phyloP scores from a whole-genome alignment of 2,797 vertebrate genomes.

The Columba guinea region DNA sequence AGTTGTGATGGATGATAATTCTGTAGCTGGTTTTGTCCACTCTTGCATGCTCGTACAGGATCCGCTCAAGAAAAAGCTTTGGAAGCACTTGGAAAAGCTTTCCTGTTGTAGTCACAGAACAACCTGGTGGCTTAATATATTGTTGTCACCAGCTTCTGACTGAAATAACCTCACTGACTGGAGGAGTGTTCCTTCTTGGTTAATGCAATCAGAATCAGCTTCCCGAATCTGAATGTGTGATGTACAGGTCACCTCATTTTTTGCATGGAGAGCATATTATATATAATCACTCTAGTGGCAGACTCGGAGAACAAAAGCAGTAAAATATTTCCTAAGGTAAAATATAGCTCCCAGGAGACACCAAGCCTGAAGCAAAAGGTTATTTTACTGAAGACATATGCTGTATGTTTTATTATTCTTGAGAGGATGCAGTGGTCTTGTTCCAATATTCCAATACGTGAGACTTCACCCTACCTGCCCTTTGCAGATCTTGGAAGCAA shows the following conservation, averaged over 20 bases:
- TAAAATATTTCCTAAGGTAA: slow-evolving; percentile 62
- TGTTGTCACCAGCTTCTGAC: not conserved
- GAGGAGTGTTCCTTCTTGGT: not conserved
- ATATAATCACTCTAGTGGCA: slow-evolving; percentile 34
- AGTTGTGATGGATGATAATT: not conserved
- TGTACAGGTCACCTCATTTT: slow-evolving; percentile 32
- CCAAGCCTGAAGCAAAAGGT: slow-evolving; percentile 60
- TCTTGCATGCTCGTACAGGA: not conserved
- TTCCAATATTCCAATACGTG: not conserved
- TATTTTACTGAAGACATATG: slow-evolving; percentile 60
- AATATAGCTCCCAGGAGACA: slow-evolving; percentile 62
- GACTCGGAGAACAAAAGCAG: slow-evolving; percentile 47
- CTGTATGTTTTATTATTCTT: slow-evolving; percentile 38
- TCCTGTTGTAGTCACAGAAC: not conserved
- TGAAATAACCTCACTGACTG: not conserved
- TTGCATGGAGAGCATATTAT: slow-evolving; percentile 44
- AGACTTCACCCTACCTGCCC: not conserved
- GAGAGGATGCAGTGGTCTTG: not conserved
- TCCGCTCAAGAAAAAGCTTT: not conserved
- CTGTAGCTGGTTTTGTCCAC: not conserved
- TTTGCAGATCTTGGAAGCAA: slow-evolving; percentile 16
- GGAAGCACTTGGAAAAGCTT: not conserved
- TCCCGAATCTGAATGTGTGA: not conserved
- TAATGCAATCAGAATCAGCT: not conserved
- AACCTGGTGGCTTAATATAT: not conserved